These are phyloP conservation scores for Theretra japonica DNA, from an alignment of 2,888 invertebrate genomes.

Conservation along the genomic window DNA sequence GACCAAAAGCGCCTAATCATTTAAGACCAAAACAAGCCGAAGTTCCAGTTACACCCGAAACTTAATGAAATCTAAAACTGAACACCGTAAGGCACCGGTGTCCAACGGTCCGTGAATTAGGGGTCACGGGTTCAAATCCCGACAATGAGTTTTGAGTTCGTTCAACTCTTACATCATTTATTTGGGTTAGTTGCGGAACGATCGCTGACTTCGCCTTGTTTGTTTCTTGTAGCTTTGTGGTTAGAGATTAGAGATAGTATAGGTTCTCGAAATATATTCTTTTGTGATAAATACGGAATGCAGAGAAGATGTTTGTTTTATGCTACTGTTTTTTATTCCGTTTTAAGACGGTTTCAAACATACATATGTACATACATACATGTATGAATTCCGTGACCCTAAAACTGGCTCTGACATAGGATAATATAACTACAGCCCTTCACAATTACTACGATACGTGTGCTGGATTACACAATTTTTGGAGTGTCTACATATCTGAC, in stretches of 20 bases:
- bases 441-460: no score
- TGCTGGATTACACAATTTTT: no score
- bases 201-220: slow-evolving; percentile 43
- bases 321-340: no score
- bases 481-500: no score
- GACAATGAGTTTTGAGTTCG: slow-evolving; percentile 52
- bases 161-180: slow-evolving; percentile 62
- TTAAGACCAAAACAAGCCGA: not conserved
- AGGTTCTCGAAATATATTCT: not conserved
- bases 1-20: not conserved
- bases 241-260: not conserved
- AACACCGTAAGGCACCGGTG: slow-evolving; percentile 40
- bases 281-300: no score
- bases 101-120: slow-evolving; percentile 58
- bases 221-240: not conserved
- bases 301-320: no score
- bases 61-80: not conserved
- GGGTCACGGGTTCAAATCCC: slow-evolving; percentile 62
- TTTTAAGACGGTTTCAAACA: no score
- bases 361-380: no score
- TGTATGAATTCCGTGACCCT: no score
- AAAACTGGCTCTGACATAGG: no score
- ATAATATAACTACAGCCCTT: no score
- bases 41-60: slow-evolving; percentile 7
- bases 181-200: slow-evolving; percentile 53